Conservation (phyloP, 2,888 invertebrate genomes). For the Ichneumoninae sp. region DNA sequence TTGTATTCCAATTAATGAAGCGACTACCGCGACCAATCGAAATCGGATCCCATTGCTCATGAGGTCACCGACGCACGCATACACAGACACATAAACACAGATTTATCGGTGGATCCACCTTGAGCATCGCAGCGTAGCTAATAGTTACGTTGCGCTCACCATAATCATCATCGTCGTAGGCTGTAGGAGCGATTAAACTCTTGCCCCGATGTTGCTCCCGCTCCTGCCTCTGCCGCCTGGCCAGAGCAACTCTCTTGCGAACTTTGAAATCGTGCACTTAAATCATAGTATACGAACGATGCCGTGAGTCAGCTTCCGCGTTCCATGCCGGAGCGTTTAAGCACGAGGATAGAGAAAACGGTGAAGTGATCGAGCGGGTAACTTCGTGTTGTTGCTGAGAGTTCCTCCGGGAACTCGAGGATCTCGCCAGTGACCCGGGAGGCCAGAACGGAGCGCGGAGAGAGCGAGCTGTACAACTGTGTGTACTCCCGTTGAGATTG, state of each 20-base stretch:
- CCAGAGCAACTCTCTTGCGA: constrained; percentile 47
- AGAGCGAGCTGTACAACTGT: constrained; percentile 7
- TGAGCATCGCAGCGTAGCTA: constrained; percentile 52
- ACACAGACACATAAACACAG: constrained; percentile 7
- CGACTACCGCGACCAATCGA: constrained; percentile 27
- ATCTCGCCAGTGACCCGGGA: constrained; percentile 45
- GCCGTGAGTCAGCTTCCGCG: constrained; percentile 64
- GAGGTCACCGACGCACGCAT: constrained; percentile 38
- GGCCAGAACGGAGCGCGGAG: constrained; percentile 34
- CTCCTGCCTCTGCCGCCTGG: constrained; percentile 21
- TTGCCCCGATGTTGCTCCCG: constrained; percentile 42
- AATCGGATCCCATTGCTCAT: constrained; percentile 38
- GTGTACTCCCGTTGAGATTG: constrained; percentile 40
- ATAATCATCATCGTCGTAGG: constrained; percentile 48
- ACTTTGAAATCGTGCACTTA: constrained; percentile 66
- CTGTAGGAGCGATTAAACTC: constrained; percentile 63
- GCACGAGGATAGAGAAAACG: constrained; percentile 49
- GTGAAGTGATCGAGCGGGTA: constrained; percentile 59
- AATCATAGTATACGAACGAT: constrained; percentile 53
- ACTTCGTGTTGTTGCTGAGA: constrained; percentile 47
- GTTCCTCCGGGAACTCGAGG: constrained; percentile 54
- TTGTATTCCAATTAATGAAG: constrained; percentile 8
- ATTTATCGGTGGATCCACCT: constrained; percentile 50
- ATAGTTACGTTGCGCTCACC: constrained; percentile 59
- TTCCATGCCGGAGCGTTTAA: constrained; percentile 54